These are phyloP conservation scores for Tenthredo distinguenda DNA, from an alignment of 2,888 invertebrate genomes.

Conservation along the genomic window DNA sequence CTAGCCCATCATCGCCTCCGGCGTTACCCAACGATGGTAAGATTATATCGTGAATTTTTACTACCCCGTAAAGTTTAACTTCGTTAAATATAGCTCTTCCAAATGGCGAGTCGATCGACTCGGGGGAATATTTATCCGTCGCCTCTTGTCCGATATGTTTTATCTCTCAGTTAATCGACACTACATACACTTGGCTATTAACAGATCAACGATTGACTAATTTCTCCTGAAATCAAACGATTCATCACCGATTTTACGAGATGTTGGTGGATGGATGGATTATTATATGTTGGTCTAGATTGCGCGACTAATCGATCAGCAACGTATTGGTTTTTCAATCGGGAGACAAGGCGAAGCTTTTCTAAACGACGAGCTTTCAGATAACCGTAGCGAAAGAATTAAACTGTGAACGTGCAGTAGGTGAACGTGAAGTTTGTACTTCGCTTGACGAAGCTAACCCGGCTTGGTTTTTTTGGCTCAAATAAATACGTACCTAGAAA, in stretches of 20 bases:
- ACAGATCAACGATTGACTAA: background rate
- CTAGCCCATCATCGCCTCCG: slow-evolving; percentile 49
- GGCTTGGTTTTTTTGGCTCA: background rate
- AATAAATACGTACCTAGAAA: background rate
- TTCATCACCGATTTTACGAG: background rate
- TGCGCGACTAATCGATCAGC: too few species aligned
- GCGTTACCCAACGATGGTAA: slow-evolving; percentile 18
- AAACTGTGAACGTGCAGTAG: background rate
- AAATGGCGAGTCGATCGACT: background rate
- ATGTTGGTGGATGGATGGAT: background rate
- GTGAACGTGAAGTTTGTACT: background rate
- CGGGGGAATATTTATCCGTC: background rate
- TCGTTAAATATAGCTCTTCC: background rate
- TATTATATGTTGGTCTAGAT: background rate
- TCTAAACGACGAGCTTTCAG: background rate
- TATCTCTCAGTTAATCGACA: background rate
- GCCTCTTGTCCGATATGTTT: background rate
- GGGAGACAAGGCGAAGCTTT: background rate
- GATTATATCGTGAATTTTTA: slow-evolving; percentile 49
- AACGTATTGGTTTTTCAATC: background rate
- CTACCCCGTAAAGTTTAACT: background rate
- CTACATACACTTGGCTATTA: background rate
- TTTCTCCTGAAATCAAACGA: background rate
- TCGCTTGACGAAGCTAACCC: slow-evolving; percentile 9
- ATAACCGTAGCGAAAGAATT: background rate